Percentiles rank a stretch among this genome's conserved stretches.
phyloP scores from a whole-genome alignment of 2,888 invertebrate genomes.

The Eupithecia tripunctaria region DNA sequence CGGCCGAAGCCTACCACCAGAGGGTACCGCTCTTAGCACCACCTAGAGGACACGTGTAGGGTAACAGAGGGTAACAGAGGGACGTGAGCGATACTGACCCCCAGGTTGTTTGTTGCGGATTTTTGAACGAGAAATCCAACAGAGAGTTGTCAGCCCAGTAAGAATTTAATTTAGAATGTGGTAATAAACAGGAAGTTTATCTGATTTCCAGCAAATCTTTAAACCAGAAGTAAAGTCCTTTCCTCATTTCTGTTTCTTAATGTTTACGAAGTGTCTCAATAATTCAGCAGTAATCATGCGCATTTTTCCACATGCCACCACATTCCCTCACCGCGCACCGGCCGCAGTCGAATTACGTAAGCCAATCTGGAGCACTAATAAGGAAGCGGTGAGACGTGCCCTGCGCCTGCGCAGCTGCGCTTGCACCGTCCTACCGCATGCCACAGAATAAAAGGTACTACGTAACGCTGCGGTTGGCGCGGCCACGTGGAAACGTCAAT shows the following conservation, averaged over 20 bases:
- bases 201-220: neutral
- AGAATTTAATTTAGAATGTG: neutral
- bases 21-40: too few relatives aligned
- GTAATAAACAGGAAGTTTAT: neutral
- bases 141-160: neutral
- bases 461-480: slow-evolving; percentile 35
- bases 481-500: slow-evolving; percentile 41
- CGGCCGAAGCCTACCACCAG: too few relatives aligned
- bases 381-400: slow-evolving; percentile 62
- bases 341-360: slow-evolving; percentile 47
- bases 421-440: neutral
- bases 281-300: slow-evolving; percentile 24
- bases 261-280: slow-evolving; percentile 1
- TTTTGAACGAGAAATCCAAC: neutral
- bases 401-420: slow-evolving; percentile 37
- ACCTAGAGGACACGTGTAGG: too few relatives aligned
- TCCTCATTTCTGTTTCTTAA: slow-evolving; percentile 9
- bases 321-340: slow-evolving; percentile 29
- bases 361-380: slow-evolving; percentile 62
- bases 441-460: neutral
- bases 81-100: too few relatives aligned
- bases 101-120: neutral
- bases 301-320: slow-evolving; percentile 36
- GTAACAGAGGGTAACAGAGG: too few relatives aligned
- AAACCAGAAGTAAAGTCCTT: neutral